Evolutionary conservation across 1,140 invertebrate genomes (phyloP).

Genomic region (Brachionus asplanchnoidis): DNA sequence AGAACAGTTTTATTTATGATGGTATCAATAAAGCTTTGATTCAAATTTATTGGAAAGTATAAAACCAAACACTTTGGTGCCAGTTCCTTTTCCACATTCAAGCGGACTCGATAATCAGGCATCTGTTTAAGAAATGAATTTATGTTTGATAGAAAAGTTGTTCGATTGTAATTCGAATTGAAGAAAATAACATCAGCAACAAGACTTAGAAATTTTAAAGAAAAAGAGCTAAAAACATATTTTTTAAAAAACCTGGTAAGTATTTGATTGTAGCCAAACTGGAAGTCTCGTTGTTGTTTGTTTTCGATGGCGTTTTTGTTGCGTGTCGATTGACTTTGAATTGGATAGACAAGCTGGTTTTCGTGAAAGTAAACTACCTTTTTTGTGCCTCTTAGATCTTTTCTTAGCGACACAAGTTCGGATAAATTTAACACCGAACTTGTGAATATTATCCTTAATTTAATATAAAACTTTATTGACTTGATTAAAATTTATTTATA

Average conservation of each 20-base stretch:
- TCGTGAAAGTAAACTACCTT: slow-evolving; percentile 76
- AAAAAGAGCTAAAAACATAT: background rate
- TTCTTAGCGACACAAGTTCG: slow-evolving; percentile 66
- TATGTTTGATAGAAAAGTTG: slow-evolving; percentile 66
- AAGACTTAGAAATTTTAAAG: slow-evolving; percentile 59
- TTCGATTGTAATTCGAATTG: slow-evolving; percentile 68
- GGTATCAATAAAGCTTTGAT: slow-evolving; percentile 40
- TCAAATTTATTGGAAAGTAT: slow-evolving; percentile 65
- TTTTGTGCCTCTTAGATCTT: slow-evolving; percentile 61
- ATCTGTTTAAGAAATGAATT: slow-evolving; percentile 65
- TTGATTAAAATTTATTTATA: slow-evolving; percentile 42
- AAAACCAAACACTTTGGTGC: slow-evolving; percentile 63
- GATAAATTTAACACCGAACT: slow-evolving; percentile 70
- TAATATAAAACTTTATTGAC: background rate
- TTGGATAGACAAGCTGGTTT: slow-evolving; percentile 71
- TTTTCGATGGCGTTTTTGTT: background rate
- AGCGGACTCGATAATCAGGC: slow-evolving; percentile 62
- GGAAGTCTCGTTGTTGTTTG: slow-evolving; percentile 67
- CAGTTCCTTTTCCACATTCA: slow-evolving; percentile 59
- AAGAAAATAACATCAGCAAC: slow-evolving; percentile 69
- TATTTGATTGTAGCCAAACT: slow-evolving; percentile 74
- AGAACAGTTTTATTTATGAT: slow-evolving; percentile 13
- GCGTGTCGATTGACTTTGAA: slow-evolving; percentile 56
- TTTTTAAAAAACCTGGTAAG: slow-evolving; percentile 54
- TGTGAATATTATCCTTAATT: slow-evolving; percentile 62